phyloP scores from a whole-genome alignment of 30 jellyfish, hydroid and myxozoan genomes.

The Cassiopea xamachana region DNA sequence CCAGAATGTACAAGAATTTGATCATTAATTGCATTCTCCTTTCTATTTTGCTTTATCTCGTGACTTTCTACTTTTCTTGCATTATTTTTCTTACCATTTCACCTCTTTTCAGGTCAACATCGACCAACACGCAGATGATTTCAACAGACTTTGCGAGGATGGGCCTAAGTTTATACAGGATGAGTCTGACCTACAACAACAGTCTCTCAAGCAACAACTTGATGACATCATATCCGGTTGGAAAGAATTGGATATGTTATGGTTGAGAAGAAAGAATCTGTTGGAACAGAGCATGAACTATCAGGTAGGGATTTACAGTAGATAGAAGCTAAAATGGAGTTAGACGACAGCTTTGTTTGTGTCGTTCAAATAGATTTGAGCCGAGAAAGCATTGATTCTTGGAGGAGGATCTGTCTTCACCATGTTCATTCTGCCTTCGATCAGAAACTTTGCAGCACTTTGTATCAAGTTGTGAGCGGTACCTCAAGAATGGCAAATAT shows the following conservation, averaged over 20 bases:
- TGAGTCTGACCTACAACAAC: slow-evolving; percentile 96
- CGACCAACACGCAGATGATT: slow-evolving; percentile 92
- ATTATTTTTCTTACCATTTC: neutral
- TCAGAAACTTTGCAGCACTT: too few relatives aligned
- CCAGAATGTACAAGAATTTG: too few relatives aligned
- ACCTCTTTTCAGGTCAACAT: slow-evolving; percentile 57
- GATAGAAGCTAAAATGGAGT: neutral
- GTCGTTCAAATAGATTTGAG: neutral
- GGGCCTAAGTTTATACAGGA: slow-evolving; percentile 96
- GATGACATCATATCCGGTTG: slow-evolving; percentile 90
- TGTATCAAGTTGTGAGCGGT: too few relatives aligned
- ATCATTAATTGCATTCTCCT: too few relatives aligned
- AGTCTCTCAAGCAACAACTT: slow-evolving; percentile 94
- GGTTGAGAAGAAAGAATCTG: slow-evolving; percentile 79
- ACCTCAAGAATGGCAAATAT: too few relatives aligned
- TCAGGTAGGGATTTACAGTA: slow-evolving; percentile 54
- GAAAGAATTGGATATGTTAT: slow-evolving; percentile 77
- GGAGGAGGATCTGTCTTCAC: too few relatives aligned
- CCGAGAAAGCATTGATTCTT: too few relatives aligned
- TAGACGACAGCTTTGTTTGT: neutral
- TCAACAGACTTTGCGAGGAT: slow-evolving; percentile 77
- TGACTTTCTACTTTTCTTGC: too few relatives aligned
- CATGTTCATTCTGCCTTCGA: too few relatives aligned
- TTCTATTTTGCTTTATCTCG: too few relatives aligned
- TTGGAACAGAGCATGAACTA: slow-evolving; percentile 92